Evolutionary conservation across 2,888 invertebrate species (phyloP).

Genomic region (Tipula vernalis): DNA sequence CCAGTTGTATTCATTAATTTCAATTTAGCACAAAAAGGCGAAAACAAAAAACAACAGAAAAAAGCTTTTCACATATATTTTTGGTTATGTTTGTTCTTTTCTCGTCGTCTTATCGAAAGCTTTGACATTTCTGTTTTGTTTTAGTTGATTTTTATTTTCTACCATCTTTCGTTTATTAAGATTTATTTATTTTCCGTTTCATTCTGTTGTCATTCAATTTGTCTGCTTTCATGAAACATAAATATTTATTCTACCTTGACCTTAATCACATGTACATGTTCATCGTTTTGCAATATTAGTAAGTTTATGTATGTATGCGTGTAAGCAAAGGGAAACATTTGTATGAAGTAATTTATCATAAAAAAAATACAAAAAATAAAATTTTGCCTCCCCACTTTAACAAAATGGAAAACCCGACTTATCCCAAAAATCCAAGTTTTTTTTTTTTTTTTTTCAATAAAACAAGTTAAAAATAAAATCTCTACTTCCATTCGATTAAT

Average conservation of each 20-base stretch:
- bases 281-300: too few relatives aligned
- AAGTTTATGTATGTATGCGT: not conserved
- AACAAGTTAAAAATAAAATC: not conserved
- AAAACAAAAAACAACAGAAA: not conserved
- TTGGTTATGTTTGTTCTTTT: not conserved
- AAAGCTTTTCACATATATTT: not conserved
- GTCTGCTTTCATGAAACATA: not conserved
- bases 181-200: not conserved
- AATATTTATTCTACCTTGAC: not conserved
- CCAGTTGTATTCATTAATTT: not conserved
- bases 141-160: not conserved
- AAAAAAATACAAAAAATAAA: not conserved
- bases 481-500: not conserved
- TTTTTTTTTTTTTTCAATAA: too few relatives aligned
- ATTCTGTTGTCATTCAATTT: not conserved
- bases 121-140: not conserved
- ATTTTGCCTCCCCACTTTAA: not conserved
- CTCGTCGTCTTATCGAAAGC: not conserved
- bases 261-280: not conserved
- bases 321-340: too few relatives aligned
- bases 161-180: not conserved
- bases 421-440: not conserved
- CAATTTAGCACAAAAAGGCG: not conserved
- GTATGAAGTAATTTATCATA: not conserved
- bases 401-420: not conserved